Conservation (phyloP, 2,113 vertebrate species). For the Copsychus sechellarum region DNA sequence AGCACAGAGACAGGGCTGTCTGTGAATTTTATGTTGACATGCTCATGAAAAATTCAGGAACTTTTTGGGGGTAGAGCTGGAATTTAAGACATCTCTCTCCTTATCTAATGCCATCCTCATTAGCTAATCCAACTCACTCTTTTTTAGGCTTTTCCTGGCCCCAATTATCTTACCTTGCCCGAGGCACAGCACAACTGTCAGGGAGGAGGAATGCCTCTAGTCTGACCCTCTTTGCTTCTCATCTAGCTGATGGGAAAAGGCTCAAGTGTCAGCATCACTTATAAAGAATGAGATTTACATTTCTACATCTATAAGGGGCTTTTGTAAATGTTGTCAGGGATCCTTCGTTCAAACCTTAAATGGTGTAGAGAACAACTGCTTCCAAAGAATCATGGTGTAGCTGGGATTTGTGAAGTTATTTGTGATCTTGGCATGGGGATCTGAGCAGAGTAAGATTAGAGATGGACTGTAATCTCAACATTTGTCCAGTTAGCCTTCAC, state of each 20-base stretch:
- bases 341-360: not conserved
- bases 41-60: conserved; percentile 46
- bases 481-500: not conserved
- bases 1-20: not conserved
- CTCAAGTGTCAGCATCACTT: not conserved
- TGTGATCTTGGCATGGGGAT: not conserved
- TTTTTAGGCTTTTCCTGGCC: not conserved
- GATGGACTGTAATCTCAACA: not conserved
- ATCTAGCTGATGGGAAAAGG: not conserved
- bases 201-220: not conserved
- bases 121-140: not conserved
- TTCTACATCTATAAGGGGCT: not conserved
- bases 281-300: not conserved
- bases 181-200: not conserved
- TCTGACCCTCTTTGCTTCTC: not conserved
- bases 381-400: not conserved
- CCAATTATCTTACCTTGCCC: not conserved
- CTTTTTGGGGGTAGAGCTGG: not conserved
- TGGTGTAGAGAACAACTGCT: not conserved
- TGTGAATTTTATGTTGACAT: not conserved
- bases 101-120: not conserved
- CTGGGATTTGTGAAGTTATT: not conserved
- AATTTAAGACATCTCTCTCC: not conserved
- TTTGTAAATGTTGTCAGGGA: not conserved
- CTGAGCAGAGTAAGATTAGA: not conserved